Percentiles rank a stretch among this genome's conserved stretches.
Evolutionary conservation across 2,888 invertebrate species (phyloP).

Genomic region (Leistus spinibarbis): DNA sequence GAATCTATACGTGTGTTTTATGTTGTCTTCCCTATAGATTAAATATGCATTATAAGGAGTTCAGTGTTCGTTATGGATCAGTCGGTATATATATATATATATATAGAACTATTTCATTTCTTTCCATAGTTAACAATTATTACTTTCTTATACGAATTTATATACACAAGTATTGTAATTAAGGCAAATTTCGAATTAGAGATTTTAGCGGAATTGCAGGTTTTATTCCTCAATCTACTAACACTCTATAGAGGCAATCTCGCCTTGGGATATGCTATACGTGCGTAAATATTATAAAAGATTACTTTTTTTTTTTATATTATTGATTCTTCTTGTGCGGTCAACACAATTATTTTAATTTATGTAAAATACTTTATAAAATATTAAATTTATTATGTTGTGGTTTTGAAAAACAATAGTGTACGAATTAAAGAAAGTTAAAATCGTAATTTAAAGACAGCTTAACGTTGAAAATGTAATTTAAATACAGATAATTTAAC

Average conservation of each 20-base stretch:
- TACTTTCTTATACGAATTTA: too few relatives aligned
- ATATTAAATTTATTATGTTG: background rate
- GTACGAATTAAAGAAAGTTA: too few relatives aligned
- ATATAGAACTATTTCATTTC: too few relatives aligned
- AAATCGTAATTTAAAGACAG: background rate
- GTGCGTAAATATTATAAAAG: background rate
- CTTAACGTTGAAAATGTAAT: background rate
- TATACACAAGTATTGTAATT: too few relatives aligned
- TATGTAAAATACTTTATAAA: background rate
- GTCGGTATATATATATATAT: too few relatives aligned
- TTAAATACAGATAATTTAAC: background rate
- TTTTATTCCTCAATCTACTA: too few relatives aligned
- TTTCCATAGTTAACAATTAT: too few relatives aligned
- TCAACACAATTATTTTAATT: background rate
- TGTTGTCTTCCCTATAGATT: slow-evolving; percentile 11
- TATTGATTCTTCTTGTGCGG: background rate
- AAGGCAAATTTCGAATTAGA: too few relatives aligned
- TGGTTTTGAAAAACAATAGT: background rate
- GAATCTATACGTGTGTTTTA: background rate
- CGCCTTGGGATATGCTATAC: too few relatives aligned
- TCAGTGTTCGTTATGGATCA: too few relatives aligned
- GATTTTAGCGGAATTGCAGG: too few relatives aligned
- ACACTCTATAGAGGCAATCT: too few relatives aligned
- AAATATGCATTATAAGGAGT: slow-evolving; percentile 34
- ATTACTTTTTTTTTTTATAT: background rate